Evolutionary conservation across 2,113 vertebrate species (phyloP).

Genomic region (Tursiops truncatus): DNA sequence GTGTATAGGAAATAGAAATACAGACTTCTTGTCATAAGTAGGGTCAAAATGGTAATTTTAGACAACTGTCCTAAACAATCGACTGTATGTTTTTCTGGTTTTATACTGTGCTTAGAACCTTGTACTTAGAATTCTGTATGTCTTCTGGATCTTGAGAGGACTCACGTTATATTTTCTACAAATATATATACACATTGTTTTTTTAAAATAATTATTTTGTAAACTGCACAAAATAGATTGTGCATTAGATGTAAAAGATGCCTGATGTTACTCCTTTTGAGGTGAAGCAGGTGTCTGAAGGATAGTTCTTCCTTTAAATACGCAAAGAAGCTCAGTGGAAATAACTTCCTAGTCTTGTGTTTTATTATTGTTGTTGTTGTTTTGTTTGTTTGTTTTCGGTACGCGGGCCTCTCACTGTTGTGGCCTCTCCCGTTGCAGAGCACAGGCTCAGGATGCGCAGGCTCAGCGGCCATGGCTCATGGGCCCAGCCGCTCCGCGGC

Average conservation of each 20-base stretch:
- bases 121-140: constrained; percentile 42
- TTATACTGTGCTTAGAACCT: background rate
- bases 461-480: too few relatives aligned
- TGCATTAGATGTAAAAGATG: background rate
- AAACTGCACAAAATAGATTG: background rate
- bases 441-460: too few relatives aligned
- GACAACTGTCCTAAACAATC: background rate
- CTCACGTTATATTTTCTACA: background rate
- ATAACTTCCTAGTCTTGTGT: background rate
- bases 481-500: too few relatives aligned
- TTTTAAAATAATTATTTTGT: background rate
- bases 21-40: background rate
- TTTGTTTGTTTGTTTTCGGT: too few relatives aligned
- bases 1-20: background rate
- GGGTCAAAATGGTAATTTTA: background rate
- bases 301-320: background rate
- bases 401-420: too few relatives aligned
- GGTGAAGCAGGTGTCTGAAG: background rate
- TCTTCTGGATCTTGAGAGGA: background rate
- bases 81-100: background rate
- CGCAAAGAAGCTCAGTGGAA: background rate
- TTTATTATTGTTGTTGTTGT: constrained; percentile 1
- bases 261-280: background rate
- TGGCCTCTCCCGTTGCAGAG: too few relatives aligned
- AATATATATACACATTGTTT: background rate